Conservation (phyloP, 2,113 vertebrate genomes). For the Megaceryle torquata region DNA sequence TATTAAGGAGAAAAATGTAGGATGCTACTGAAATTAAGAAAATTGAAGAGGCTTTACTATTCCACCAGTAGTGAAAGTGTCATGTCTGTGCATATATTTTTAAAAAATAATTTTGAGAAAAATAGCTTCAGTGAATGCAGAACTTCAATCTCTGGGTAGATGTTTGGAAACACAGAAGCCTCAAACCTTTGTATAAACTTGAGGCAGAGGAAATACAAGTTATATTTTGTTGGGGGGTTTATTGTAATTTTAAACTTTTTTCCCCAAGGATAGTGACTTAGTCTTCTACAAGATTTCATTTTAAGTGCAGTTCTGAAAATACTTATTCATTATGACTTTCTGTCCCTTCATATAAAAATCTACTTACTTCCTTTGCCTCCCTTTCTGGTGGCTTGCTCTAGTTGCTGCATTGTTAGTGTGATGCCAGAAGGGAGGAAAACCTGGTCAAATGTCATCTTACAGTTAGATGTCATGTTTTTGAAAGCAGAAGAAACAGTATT, state of each 20-base stretch:
- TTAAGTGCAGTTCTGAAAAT: background rate
- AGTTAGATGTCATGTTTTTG: background rate
- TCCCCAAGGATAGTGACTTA: background rate
- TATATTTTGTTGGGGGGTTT: too few species aligned
- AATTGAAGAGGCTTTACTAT: background rate
- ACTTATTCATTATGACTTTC: background rate
- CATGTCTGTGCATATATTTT: background rate
- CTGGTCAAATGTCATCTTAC: background rate
- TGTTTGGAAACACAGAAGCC: background rate
- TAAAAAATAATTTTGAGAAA: background rate
- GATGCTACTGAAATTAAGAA: background rate
- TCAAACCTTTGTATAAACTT: background rate
- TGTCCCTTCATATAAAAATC: background rate
- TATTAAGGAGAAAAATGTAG: background rate
- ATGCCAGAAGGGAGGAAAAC: background rate
- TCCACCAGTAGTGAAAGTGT: background rate
- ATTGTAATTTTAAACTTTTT: background rate
- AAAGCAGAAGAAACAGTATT: background rate
- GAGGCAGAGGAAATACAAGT: background rate
- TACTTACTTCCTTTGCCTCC: background rate
- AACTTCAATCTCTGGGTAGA: background rate
- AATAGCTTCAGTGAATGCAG: background rate
- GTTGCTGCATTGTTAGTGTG: background rate
- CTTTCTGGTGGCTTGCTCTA: background rate
- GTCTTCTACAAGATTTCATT: background rate